A percentile compares a stretch with the other conserved stretches of the same genome.
phyloP scores from a whole-genome alignment of 2,888 invertebrate species.

The Rhagonycha fulva region DNA sequence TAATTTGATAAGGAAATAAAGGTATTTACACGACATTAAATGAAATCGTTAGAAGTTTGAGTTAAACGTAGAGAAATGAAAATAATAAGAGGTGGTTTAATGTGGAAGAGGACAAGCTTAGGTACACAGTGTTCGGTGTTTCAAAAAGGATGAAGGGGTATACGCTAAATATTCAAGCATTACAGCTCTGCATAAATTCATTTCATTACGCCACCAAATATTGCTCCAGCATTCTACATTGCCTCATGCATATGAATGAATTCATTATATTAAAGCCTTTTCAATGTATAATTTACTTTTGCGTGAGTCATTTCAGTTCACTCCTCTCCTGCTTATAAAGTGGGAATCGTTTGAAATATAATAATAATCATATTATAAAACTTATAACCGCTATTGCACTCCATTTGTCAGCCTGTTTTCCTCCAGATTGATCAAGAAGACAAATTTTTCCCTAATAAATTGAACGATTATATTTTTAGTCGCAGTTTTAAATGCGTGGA shows the following conservation, averaged over 20 bases:
- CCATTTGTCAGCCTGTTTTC: conserved; percentile 2
- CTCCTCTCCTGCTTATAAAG: conserved; percentile 51
- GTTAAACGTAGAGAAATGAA: conserved; percentile 33
- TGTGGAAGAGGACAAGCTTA: conserved; percentile 50
- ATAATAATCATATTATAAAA: conserved; percentile 52
- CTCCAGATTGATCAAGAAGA: neutral
- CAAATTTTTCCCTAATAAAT: neutral
- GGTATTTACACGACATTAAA: neutral
- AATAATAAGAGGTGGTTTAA: conserved; percentile 43
- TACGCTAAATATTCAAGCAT: conserved; percentile 65
- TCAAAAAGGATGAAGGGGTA: conserved; percentile 68
- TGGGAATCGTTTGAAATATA: conserved; percentile 53
- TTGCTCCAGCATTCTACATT: conserved; percentile 60
- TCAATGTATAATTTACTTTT: conserved; percentile 71
- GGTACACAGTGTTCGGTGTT: conserved; percentile 52
- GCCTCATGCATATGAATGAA: conserved; percentile 68
- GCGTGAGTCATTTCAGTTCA: conserved; percentile 65
- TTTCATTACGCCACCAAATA: conserved; percentile 68
- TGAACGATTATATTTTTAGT: neutral
- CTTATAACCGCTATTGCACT: conserved; percentile 41
- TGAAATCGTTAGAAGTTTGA: neutral
- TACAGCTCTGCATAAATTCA: conserved; percentile 69
- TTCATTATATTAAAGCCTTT: conserved; percentile 69
- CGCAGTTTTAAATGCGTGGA: neutral
- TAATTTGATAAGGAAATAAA: neutral